Evolutionary conservation across 2,113 vertebrate species (phyloP).

Genomic region (Seriola aureovittata): DNA sequence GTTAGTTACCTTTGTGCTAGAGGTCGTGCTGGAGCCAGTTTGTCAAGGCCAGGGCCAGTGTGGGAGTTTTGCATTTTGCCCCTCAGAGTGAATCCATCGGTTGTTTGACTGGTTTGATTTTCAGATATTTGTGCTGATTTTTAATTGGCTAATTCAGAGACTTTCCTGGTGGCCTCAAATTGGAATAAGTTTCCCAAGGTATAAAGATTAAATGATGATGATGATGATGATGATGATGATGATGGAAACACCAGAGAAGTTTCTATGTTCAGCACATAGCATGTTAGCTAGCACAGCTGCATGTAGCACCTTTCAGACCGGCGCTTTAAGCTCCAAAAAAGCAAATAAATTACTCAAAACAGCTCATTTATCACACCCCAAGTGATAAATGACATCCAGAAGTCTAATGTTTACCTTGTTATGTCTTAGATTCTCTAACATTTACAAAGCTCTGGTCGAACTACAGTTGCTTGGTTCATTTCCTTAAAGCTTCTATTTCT

Average conservation of each 20-base stretch:
- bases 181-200: background rate
- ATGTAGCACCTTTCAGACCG: background rate
- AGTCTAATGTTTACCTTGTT: background rate
- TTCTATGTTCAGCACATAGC: background rate
- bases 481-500: background rate
- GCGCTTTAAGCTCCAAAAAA: background rate
- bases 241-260: too few species aligned
- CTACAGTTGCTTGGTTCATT: background rate
- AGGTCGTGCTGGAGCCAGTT: background rate
- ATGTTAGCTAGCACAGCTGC: background rate
- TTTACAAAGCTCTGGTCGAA: background rate
- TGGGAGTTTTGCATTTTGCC: background rate
- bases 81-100: background rate
- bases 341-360: background rate
- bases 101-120: too few species aligned
- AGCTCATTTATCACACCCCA: background rate
- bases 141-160: background rate
- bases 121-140: background rate
- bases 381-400: background rate
- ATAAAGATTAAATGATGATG: background rate
- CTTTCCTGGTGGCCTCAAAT: background rate
- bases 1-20: constrained; percentile 9
- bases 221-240: too few species aligned
- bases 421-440: background rate
- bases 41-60: background rate